A percentile compares a stretch with the other conserved stretches of the same genome.
Conservation (phyloP, 2,113 vertebrate genomes). For the Microtus ochrogaster region DNA sequence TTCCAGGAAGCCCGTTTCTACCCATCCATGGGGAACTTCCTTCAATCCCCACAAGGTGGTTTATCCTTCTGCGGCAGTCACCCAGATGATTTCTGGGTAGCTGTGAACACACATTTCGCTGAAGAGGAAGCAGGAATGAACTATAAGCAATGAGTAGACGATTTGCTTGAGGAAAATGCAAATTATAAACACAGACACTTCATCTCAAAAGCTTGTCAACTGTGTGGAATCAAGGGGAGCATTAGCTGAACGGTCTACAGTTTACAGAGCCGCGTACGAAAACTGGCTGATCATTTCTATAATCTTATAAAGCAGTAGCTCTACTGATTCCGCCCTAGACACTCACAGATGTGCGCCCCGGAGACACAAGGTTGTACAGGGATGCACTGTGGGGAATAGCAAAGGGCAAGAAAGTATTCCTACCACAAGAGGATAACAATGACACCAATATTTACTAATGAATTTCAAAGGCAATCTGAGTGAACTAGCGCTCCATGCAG, state of each 20-base stretch:
- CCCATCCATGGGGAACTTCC: not conserved
- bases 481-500: not conserved
- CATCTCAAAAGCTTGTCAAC: not conserved
- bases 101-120: not conserved
- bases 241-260: not conserved
- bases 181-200: not conserved
- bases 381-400: not conserved
- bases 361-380: not conserved
- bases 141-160: not conserved
- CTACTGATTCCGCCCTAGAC: not conserved
- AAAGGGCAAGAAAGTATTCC: not conserved
- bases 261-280: not conserved
- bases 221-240: not conserved
- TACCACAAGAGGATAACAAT: not conserved
- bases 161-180: not conserved
- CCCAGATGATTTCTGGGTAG: not conserved
- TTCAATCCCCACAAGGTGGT: not conserved
- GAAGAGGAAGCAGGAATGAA: conserved; percentile 46
- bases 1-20: not conserved
- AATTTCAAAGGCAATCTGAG: not conserved
- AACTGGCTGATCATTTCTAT: not conserved
- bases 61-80: not conserved
- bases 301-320: not conserved
- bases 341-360: not conserved
- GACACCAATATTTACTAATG: not conserved